Evolutionary conservation across 2,888 invertebrate species (phyloP).

Genomic region (Hartigia nigra): DNA sequence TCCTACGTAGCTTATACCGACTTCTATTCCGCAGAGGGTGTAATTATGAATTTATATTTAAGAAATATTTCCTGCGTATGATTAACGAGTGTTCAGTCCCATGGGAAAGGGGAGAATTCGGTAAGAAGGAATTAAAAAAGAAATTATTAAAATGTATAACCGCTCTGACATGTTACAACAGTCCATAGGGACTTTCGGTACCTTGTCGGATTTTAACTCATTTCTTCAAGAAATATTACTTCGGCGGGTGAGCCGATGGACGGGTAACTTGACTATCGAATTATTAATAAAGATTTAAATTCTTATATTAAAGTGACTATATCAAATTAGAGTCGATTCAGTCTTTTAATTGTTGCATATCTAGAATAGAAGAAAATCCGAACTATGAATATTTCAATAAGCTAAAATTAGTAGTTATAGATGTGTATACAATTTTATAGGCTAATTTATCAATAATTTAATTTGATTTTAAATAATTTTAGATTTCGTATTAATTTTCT

Average conservation of each 20-base stretch:
- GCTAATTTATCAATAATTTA: not conserved
- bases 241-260: not conserved
- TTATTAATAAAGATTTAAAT: not conserved
- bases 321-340: not conserved
- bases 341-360: not conserved
- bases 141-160: constrained; percentile 33
- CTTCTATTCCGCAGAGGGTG: constrained; percentile 22
- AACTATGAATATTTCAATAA: not conserved
- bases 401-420: not conserved
- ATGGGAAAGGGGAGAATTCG: constrained; percentile 22
- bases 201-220: not conserved
- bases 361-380: not conserved
- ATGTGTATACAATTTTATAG: not conserved
- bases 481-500: not conserved
- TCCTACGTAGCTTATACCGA: constrained; percentile 1
- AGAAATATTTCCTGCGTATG: constrained; percentile 46
- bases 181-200: not conserved
- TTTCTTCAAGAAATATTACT: not conserved
- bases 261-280: not conserved
- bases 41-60: constrained; percentile 47
- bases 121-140: constrained; percentile 31
- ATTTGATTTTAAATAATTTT: not conserved
- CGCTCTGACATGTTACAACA: constrained; percentile 15
- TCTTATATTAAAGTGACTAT: not conserved
- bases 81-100: constrained; percentile 48